Percentiles rank a stretch among this genome's conserved stretches.
These are phyloP conservation scores for Smittia sp. DNA, from an alignment of 2,888 invertebrate genomes.

Conservation along the genomic window DNA sequence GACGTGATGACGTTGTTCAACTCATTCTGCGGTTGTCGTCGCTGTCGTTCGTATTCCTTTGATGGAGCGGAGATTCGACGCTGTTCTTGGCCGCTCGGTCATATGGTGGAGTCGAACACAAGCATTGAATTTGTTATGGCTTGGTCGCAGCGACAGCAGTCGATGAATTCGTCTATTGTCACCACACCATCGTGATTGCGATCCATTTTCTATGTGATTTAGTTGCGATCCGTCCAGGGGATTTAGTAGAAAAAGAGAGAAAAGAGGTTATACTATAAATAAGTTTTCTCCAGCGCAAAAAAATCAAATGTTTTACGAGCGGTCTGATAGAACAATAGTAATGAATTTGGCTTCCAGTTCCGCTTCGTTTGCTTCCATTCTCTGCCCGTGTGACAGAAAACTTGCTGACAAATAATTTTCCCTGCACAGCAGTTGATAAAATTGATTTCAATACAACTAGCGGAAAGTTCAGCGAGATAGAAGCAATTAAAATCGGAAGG, in stretches of 20 bases:
- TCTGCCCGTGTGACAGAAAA: neutral
- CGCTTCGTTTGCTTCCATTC: neutral
- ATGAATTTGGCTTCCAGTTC: neutral
- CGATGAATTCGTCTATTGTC: conserved; percentile 77
- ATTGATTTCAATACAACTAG: neutral
- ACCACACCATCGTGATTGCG: conserved; percentile 79
- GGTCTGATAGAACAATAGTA: neutral
- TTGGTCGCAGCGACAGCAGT: conserved; percentile 75
- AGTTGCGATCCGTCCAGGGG: neutral
- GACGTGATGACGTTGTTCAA: neutral
- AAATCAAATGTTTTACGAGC: neutral
- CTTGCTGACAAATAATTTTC: conserved; percentile 9
- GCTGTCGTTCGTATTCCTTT: neutral
- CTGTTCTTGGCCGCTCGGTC: conserved; percentile 51
- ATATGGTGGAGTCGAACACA: conserved; percentile 73
- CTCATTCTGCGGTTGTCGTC: conserved; percentile 1
- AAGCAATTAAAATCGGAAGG: neutral
- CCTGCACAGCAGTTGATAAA: neutral
- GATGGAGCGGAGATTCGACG: neutral
- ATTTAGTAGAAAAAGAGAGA: neutral
- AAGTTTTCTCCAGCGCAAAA: neutral
- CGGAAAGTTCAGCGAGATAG: neutral
- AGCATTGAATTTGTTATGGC: conserved; percentile 76
- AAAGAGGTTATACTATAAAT: neutral
- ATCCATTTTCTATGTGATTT: conserved; percentile 73